These are phyloP conservation scores for Glossophaga mutica DNA, from an alignment of 2,797 vertebrate genomes.

Conservation along the genomic window DNA sequence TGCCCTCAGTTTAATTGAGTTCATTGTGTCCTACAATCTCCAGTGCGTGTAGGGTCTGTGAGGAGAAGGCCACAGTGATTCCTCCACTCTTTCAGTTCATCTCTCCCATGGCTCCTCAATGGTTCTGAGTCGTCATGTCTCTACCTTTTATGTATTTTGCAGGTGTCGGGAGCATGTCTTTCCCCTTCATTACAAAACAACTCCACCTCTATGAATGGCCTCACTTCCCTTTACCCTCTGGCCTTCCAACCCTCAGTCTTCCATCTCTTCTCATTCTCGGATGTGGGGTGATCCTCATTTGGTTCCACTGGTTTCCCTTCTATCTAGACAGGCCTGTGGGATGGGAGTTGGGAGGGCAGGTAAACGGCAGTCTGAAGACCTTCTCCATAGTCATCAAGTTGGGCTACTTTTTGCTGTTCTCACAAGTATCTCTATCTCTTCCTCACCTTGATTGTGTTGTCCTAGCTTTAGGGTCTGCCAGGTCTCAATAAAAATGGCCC, in stretches of 20 bases:
- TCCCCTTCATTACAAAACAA: background rate
- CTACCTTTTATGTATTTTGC: background rate
- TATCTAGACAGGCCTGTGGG: background rate
- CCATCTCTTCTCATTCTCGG: background rate
- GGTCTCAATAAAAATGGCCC: background rate
- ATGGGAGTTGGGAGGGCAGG: background rate
- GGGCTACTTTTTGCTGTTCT: background rate
- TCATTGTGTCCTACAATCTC: background rate
- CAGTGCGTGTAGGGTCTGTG: background rate
- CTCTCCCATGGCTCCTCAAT: background rate
- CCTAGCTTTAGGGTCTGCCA: background rate
- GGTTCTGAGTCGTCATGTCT: background rate
- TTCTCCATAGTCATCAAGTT: background rate
- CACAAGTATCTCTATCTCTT: background rate
- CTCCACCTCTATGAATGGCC: background rate
- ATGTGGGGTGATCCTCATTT: background rate
- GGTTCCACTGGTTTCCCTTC: background rate
- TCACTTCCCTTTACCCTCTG: background rate
- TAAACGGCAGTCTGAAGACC: background rate
- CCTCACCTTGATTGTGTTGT: background rate
- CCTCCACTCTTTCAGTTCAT: background rate
- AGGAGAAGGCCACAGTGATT: background rate
- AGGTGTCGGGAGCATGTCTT: background rate
- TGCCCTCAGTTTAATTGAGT: background rate
- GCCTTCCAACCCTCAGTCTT: accelerated